phyloP scores from a whole-genome alignment of 2,797 vertebrate species.

The Pitangus sulphuratus region DNA sequence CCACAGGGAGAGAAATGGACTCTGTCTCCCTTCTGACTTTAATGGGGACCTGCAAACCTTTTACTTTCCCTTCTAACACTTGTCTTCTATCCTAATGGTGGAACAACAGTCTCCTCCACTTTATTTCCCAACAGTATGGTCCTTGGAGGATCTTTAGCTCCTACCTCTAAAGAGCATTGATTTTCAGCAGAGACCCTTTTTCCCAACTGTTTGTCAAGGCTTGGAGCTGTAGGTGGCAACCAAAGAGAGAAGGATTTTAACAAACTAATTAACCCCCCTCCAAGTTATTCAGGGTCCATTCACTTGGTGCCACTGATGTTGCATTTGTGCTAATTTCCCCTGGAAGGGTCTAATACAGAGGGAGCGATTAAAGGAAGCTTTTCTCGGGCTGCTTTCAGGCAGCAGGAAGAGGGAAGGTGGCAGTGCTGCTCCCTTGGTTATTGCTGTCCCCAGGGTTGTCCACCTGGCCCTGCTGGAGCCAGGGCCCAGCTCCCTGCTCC shows the following conservation, averaged over 20 bases:
- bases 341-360: neutral
- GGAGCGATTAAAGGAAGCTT: neutral
- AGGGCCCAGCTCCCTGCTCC: neutral
- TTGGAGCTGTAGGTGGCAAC: neutral
- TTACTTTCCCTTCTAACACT: neutral
- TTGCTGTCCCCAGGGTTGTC: neutral
- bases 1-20: neutral
- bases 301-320: neutral
- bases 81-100: neutral
- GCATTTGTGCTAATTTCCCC: conserved; percentile 12
- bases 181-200: conserved; percentile 10
- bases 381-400: neutral
- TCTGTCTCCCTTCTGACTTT: neutral
- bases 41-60: neutral
- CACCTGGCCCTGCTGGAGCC: neutral
- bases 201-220: neutral
- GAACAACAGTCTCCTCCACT: neutral
- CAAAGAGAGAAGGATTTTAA: neutral
- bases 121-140: neutral
- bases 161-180: neutral
- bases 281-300: neutral
- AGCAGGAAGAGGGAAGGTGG: neutral
- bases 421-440: neutral
- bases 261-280: neutral
- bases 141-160: neutral